phyloP scores from a whole-genome alignment of 1,140 invertebrate species.

The Diachasma alloeum region DNA sequence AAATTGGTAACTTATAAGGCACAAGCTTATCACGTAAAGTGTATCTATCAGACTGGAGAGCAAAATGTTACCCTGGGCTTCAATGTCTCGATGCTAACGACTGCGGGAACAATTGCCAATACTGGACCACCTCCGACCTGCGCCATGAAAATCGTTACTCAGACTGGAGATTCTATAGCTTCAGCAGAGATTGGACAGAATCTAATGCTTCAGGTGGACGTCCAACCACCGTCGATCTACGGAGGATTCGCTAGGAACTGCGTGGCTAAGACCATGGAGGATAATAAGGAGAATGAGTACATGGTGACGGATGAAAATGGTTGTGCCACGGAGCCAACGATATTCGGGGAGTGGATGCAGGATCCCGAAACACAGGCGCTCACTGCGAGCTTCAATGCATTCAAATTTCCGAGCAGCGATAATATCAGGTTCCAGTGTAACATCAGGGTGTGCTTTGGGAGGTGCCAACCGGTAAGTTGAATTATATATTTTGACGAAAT shows the following conservation, averaged over 20 bases:
- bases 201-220: slow-evolving; percentile 89
- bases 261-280: slow-evolving; percentile 91
- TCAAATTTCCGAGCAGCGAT: slow-evolving; percentile 95
- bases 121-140: slow-evolving; percentile 93
- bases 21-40: slow-evolving; percentile 94
- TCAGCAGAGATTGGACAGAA: slow-evolving; percentile 93
- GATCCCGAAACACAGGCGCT: slow-evolving; percentile 84
- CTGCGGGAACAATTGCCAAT: slow-evolving; percentile 93
- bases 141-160: slow-evolving; percentile 89
- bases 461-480: slow-evolving; percentile 87
- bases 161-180: slow-evolving; percentile 86
- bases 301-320: slow-evolving; percentile 93
- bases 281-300: slow-evolving; percentile 89
- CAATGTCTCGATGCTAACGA: slow-evolving; percentile 94
- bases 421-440: slow-evolving; percentile 96
- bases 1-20: slow-evolving; percentile 94
- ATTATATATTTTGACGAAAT: too few species aligned
- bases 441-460: slow-evolving; percentile 93
- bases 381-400: slow-evolving; percentile 89
- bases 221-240: slow-evolving; percentile 94
- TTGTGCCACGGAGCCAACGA: slow-evolving; percentile 89
- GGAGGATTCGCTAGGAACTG: slow-evolving; percentile 93
- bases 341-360: slow-evolving; percentile 93
- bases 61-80: slow-evolving; percentile 93
- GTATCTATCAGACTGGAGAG: slow-evolving; percentile 92